phyloP scores from a whole-genome alignment of 2,888 invertebrate genomes.

The Papilio gigon region DNA sequence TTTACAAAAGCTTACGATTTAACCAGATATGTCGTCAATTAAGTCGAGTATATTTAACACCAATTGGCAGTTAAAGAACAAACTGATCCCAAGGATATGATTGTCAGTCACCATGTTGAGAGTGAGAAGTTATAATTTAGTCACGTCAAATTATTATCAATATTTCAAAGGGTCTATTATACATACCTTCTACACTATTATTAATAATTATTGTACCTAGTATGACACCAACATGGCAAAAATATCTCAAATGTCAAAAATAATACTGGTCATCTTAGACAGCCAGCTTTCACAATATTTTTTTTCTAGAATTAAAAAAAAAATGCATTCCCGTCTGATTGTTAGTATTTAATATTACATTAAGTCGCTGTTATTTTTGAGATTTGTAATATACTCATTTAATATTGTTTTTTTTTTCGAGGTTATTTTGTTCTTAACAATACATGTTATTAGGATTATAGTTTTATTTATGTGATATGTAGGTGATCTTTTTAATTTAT shows the following conservation, averaged over 20 bases:
- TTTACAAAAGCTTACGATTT: background rate
- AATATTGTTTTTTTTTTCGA: conserved; percentile 16
- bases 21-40: conserved; percentile 1
- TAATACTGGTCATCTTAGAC: too few species aligned
- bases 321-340: conserved; percentile 17
- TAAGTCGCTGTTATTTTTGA: conserved; percentile 31
- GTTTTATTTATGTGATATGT: conserved; percentile 60
- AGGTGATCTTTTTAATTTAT: conserved; percentile 51
- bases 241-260: too few species aligned
- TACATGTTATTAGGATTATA: conserved; percentile 38
- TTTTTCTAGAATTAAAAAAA: background rate
- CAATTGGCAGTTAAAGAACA: background rate
- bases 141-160: background rate
- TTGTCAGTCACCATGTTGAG: background rate
- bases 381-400: conserved; percentile 35
- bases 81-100: background rate
- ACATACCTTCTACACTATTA: background rate
- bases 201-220: background rate
- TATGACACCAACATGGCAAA: background rate
- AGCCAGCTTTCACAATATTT: background rate
- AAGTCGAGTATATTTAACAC: background rate
- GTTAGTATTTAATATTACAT: conserved; percentile 19
- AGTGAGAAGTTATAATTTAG: conserved; percentile 17
- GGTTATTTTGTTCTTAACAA: conserved; percentile 37
- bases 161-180: background rate